phyloP scores from a whole-genome alignment of 2,888 invertebrate genomes.

The Caenorhabditis afra region DNA sequence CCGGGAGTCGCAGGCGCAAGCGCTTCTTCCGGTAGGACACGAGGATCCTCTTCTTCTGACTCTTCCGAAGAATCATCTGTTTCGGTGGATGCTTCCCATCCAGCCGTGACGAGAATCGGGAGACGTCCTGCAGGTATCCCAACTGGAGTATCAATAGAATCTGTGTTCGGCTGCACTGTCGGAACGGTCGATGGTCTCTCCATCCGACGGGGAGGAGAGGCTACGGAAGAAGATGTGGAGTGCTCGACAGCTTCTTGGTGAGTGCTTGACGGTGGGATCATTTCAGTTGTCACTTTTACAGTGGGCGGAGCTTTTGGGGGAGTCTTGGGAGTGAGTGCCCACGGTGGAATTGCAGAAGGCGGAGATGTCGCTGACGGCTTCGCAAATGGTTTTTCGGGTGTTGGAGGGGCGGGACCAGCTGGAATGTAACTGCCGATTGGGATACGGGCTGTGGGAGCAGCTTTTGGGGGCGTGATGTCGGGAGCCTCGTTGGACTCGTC shows the following conservation, averaged over 20 bases:
- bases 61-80: slow-evolving; percentile 33
- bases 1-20: not conserved
- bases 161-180: not conserved
- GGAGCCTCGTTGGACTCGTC: not conserved
- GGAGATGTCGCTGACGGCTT: slow-evolving; percentile 9
- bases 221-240: not conserved
- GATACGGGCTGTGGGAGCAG: slow-evolving; percentile 18
- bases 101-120: slow-evolving; percentile 25
- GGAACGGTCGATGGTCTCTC: no score
- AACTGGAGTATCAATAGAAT: not conserved
- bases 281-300: not conserved
- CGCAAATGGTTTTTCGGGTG: not conserved
- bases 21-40: slow-evolving; percentile 15
- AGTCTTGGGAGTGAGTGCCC: slow-evolving; percentile 22
- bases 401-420: not conserved
- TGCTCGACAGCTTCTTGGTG: no score
- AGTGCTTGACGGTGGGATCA: no score
- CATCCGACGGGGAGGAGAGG: no score
- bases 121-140: slow-evolving; percentile 22
- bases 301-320: slow-evolving; percentile 14
- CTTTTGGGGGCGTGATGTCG: slow-evolving; percentile 22
- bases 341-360: slow-evolving; percentile 33
- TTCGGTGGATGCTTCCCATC: slow-evolving; percentile 19
- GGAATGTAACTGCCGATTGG: slow-evolving; percentile 6
- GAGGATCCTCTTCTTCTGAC: slow-evolving; percentile 30